A percentile compares a stretch with the other conserved stretches of the same genome.
phyloP scores from a whole-genome alignment of 2,113 vertebrate genomes.

The Pelodiscus sinensis region DNA sequence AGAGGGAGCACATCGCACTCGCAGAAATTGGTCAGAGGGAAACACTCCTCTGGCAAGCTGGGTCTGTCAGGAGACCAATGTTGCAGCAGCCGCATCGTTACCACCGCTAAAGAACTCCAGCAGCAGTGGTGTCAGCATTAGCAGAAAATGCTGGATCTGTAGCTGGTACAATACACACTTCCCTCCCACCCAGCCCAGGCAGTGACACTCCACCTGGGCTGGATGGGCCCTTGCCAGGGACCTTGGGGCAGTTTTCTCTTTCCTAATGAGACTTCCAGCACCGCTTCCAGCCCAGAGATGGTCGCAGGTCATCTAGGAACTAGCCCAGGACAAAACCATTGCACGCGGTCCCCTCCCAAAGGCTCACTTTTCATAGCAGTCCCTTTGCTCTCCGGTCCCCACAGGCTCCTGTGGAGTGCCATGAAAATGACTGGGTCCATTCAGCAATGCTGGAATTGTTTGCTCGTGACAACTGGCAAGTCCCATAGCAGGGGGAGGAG shows the following conservation, averaged over 20 bases:
- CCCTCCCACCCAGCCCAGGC: not conserved
- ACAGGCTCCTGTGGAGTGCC: not conserved
- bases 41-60: not conserved
- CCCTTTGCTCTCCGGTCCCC: accelerated
- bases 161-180: not conserved
- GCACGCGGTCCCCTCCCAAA: constrained; percentile 6
- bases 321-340: not conserved
- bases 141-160: not conserved
- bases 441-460: not conserved
- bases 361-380: accelerated
- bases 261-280: not conserved
- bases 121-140: accelerated
- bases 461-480: not conserved
- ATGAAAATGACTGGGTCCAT: not conserved
- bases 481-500: too few species aligned
- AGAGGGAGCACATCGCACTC: not conserved
- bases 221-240: accelerated
- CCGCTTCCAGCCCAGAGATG: not conserved
- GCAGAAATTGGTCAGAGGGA: not conserved
- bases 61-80: not conserved
- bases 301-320: accelerated
- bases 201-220: not conserved
- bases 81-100: not conserved
- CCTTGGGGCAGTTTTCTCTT: not conserved
- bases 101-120: not conserved